Evolutionary conservation across 2,113 vertebrate genomes (phyloP).

Genomic region (Dromiciops gliroides): DNA sequence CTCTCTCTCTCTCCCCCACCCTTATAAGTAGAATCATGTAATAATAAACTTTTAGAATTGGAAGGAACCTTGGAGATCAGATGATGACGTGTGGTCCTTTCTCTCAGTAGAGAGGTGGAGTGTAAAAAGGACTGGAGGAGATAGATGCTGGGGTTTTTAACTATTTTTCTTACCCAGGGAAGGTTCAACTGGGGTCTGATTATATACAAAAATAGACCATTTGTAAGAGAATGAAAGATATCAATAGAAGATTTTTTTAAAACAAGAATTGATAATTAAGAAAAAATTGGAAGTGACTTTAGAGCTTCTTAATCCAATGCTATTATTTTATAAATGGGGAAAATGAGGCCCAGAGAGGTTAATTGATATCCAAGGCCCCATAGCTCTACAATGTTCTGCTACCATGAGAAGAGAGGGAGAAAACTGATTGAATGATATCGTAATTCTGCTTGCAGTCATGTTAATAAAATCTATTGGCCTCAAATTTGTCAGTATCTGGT

Average conservation of each 20-base stretch:
- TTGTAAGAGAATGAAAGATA: not conserved
- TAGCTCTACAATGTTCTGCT: not conserved
- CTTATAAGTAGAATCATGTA: not conserved
- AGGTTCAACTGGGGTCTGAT: not conserved
- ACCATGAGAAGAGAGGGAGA: not conserved
- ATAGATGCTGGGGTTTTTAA: not conserved
- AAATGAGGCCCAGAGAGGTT: constrained; percentile 35
- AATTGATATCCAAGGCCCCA: not conserved
- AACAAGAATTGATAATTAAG: not conserved
- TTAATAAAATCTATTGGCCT: not conserved
- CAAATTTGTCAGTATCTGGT: constrained; percentile 23
- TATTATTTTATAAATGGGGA: constrained; percentile 38
- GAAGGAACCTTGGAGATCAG: not conserved
- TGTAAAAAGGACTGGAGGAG: not conserved
- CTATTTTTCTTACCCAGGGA: not conserved
- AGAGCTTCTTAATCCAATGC: not conserved
- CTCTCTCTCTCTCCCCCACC: not conserved
- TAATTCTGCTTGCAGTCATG: constrained; percentile 3
- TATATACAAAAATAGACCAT: not conserved
- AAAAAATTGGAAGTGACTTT: not conserved
- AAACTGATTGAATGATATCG: constrained; percentile 16
- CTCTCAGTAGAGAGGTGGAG: not conserved
- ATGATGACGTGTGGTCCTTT: too few relatives aligned
- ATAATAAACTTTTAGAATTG: not conserved
- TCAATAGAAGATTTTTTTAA: not conserved